Percentiles rank a stretch among this genome's conserved stretches.
Evolutionary conservation across 2,888 invertebrate genomes (phyloP).

Genomic region (Caenorhabditis sp.): DNA sequence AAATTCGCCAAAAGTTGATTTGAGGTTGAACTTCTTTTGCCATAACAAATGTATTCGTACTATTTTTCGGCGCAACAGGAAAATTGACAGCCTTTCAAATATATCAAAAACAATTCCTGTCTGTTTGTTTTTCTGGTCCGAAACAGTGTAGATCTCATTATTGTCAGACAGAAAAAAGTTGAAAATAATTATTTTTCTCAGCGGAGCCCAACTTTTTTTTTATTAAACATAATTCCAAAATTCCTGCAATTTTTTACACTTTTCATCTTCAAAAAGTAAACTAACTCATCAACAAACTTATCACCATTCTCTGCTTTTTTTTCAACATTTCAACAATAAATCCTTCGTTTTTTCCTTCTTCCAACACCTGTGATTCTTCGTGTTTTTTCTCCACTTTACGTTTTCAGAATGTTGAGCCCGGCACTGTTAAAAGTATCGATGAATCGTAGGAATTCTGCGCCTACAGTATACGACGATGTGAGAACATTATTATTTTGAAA

Average conservation of each 20-base stretch:
- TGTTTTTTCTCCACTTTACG: slow-evolving; percentile 12
- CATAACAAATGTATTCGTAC: no score
- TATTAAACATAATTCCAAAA: no score
- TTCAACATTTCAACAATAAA: not conserved
- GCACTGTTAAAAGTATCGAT: slow-evolving; percentile 43
- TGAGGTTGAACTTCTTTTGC: no score
- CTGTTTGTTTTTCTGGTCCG: no score
- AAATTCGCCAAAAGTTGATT: no score
- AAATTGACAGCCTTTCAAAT: no score
- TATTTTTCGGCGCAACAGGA: no score
- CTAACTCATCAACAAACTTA: not conserved
- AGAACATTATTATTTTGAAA: slow-evolving; percentile 7
- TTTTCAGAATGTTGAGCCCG: slow-evolving; percentile 41
- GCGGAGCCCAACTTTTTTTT: no score
- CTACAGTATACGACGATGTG: slow-evolving; percentile 33
- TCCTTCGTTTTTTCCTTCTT: not conserved
- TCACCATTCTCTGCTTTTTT: not conserved
- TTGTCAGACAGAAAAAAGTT: no score
- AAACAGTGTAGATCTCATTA: no score
- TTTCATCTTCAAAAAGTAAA: not conserved
- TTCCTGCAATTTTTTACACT: not conserved
- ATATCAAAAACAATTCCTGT: no score
- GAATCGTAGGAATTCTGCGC: slow-evolving; percentile 38
- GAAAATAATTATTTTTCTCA: no score
- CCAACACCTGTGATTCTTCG: slow-evolving; percentile 6